Evolutionary conservation across 2,113 vertebrate species (phyloP), one percentile per base, ranked within the genome.

Genomic region (Toxotes chatareus): DNA sequence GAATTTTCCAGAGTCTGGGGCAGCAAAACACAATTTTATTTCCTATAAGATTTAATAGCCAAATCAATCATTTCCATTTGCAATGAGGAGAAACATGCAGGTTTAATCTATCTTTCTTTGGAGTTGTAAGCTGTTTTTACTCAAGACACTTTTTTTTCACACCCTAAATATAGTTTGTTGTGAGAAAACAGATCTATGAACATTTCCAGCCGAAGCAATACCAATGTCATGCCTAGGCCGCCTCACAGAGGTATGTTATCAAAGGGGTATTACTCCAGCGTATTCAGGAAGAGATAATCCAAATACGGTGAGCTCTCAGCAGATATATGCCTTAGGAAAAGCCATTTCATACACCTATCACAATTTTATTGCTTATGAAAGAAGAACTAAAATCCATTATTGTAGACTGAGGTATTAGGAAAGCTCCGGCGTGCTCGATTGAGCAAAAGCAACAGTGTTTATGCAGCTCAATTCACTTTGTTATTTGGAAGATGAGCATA

Each of bases 61-160:
- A 78, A 89, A 91, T 93, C 81, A 83, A 89, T 91, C 80, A 90
- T 67, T 74, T 88, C 56, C 67, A 89, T 86, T 89, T 86, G 73
- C 66, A 86, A 61, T 27, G 36, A 40, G 61, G 34, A 68, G 46
- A 67, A 69, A 88, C 77, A 83, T 49, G 17, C 51, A 65, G 51
- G 64, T 59, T 72, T 67, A 88, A 89, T 90, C 74, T 9, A 65
- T 88, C 89, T 80, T 73, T 77, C 68, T 79, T 79, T 34, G 56
- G 61, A 73, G 66, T 47, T 65, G 62, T 49, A 63, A 85, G 46
- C 38, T 72, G 59, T 49, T 79, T 88, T 36, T 36, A 62, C 56
- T 85, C 59, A 65, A 59, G 60, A 68, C 36, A 76, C 77, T 60
- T 36, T 73, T 27, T 27, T 71, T 66, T 74, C 63, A 75, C 11